Percentiles rank a stretch among this genome's conserved stretches.
phyloP scores from a whole-genome alignment of 2,888 invertebrate species.

The Catotricha subobsoleta region DNA sequence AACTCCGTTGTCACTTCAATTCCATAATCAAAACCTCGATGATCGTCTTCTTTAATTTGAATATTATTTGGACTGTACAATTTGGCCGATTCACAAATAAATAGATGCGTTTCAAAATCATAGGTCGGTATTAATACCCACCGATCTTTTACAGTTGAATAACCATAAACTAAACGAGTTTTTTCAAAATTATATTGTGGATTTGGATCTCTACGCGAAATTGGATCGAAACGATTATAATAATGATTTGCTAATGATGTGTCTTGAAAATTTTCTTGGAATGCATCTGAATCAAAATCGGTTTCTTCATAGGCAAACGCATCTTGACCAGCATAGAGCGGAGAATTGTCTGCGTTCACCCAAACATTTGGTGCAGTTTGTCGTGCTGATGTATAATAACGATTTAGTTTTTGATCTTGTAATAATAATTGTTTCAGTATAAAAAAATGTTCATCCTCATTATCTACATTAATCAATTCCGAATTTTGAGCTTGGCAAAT shows the following conservation, averaged over 20 bases:
- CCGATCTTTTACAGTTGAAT: constrained; percentile 46
- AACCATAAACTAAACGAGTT: constrained; percentile 66
- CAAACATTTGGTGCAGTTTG: constrained; percentile 58
- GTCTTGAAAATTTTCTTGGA: constrained; percentile 7
- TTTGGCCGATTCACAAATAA: constrained; percentile 56
- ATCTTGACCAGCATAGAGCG: constrained; percentile 59
- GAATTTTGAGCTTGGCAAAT: constrained; percentile 71
- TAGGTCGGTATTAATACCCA: constrained; percentile 74
- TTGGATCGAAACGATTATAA: constrained; percentile 7
- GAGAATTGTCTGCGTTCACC: constrained; percentile 73
- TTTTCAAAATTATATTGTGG: constrained; percentile 25
- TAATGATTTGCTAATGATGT: constrained; percentile 4
- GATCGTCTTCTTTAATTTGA: constrained; percentile 53
- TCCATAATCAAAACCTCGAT: constrained; percentile 71
- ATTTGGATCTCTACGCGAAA: background rate
- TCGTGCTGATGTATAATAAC: constrained; percentile 72
- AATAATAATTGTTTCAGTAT: constrained; percentile 61
- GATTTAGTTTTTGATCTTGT: constrained; percentile 68
- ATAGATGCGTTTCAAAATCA: constrained; percentile 57
- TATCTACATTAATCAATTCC: constrained; percentile 63
- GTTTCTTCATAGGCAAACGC: constrained; percentile 55
- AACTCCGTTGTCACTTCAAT: constrained; percentile 52
- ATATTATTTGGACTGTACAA: constrained; percentile 39
- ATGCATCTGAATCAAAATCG: constrained; percentile 19
- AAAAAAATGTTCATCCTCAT: constrained; percentile 73